Conservation (phyloP, 2,113 vertebrate genomes). For the Ammodytes dubius region DNA sequence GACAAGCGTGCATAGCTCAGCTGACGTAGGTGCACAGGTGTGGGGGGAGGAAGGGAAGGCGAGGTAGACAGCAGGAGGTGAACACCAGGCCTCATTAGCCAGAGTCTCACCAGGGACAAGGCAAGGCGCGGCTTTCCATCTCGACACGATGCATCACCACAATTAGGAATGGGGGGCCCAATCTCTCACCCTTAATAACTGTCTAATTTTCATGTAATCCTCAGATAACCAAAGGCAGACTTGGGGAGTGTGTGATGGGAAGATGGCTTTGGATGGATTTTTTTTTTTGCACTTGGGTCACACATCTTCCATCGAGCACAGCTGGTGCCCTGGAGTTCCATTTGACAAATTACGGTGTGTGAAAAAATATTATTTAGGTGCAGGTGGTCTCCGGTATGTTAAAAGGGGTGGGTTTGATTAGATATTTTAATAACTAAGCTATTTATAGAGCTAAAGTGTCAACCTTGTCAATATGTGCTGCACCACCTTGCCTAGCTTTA, state of each 20-base stretch:
- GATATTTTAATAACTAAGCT: neutral
- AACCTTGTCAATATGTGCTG: neutral
- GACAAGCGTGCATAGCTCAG: constrained; percentile 54
- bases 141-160: constrained; percentile 62
- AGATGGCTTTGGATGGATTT: no score
- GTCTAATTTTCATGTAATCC: constrained; percentile 56
- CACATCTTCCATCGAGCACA: constrained; percentile 38
- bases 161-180: constrained; percentile 49
- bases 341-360: constrained; percentile 39
- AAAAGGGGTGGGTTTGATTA: constrained; percentile 14
- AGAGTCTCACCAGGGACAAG: constrained; percentile 40
- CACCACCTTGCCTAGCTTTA: neutral
- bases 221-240: constrained; percentile 1
- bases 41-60: constrained; percentile 14
- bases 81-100: constrained; percentile 74
- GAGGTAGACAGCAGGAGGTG: constrained; percentile 71
- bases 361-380: constrained; percentile 16
- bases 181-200: constrained; percentile 51
- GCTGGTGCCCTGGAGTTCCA: constrained; percentile 11
- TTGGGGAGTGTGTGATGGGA: constrained; percentile 10
- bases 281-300: constrained; percentile 30
- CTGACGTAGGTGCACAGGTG: constrained; percentile 54
- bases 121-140: constrained; percentile 46
- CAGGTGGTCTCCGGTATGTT: constrained; percentile 8
- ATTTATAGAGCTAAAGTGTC: neutral